These are phyloP conservation scores for Tromatobia lineatoria DNA, from an alignment of 2,888 invertebrate species.

Conservation along the genomic window DNA sequence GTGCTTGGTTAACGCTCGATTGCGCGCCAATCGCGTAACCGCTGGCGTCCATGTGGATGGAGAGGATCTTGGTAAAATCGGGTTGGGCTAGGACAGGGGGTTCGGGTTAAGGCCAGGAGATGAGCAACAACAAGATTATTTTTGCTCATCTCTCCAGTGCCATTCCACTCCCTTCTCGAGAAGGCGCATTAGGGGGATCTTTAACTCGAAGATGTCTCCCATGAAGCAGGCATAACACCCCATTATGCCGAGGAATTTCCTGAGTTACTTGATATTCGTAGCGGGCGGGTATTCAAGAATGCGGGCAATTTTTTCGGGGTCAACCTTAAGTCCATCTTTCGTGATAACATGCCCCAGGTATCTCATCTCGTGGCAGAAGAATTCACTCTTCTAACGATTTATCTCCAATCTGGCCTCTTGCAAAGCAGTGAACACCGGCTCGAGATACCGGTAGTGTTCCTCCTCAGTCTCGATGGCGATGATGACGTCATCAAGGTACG, in stretches of 20 bases:
- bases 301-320: too few relatives aligned
- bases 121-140: slow-evolving; percentile 36
- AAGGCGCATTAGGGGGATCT: slow-evolving; percentile 8
- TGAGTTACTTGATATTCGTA: slow-evolving; percentile 62
- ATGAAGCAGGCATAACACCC: too few relatives aligned
- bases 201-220: background rate
- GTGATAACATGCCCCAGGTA: too few relatives aligned
- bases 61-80: slow-evolving; percentile 42
- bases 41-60: slow-evolving; percentile 48
- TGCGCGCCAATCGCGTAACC: slow-evolving; percentile 13
- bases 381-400: too few relatives aligned
- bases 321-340: too few relatives aligned
- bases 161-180: slow-evolving; percentile 4
- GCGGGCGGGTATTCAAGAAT: too few relatives aligned
- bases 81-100: slow-evolving; percentile 46
- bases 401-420: too few relatives aligned
- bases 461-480: too few relatives aligned
- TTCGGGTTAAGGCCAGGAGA: background rate
- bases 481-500: too few relatives aligned
- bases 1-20: slow-evolving; percentile 17
- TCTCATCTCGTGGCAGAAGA: too few relatives aligned
- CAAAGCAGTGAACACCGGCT: too few relatives aligned
- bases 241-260: slow-evolving; percentile 69
- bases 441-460: too few relatives aligned
- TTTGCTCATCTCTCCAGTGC: slow-evolving; percentile 31